phyloP scores from a whole-genome alignment of 37 sponge, comb jelly and placozoan species.

The Diacarnus erythraeanus region DNA sequence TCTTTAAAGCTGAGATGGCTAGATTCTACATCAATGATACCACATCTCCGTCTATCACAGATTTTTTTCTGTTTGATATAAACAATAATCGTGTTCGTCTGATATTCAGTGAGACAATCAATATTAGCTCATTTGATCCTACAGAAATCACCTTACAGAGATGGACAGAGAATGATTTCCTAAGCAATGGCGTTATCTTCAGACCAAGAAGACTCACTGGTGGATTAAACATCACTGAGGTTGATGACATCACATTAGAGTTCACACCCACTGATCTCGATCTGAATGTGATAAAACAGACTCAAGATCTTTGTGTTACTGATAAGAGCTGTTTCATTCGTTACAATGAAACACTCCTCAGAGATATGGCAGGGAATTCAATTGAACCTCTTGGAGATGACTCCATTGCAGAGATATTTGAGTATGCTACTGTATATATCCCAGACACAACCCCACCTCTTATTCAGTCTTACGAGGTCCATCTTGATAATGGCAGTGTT shows the following conservation, averaged over 20 bases:
- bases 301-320: slow-evolving; percentile 42
- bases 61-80: slow-evolving; percentile 73
- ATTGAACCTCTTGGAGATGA: slow-evolving; percentile 30
- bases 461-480: slow-evolving; percentile 56
- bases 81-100: slow-evolving; percentile 48
- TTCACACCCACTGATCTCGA: slow-evolving; percentile 67
- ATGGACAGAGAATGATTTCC: slow-evolving; percentile 70
- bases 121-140: slow-evolving; percentile 88
- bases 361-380: slow-evolving; percentile 86
- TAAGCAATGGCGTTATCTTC: slow-evolving; percentile 20
- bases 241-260: slow-evolving; percentile 75
- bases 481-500: slow-evolving; percentile 79
- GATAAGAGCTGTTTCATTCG: slow-evolving; percentile 67
- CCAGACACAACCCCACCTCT: slow-evolving; percentile 50
- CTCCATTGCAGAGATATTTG: slow-evolving; percentile 20
- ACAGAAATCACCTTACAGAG: slow-evolving; percentile 72
- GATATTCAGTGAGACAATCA: slow-evolving; percentile 79
- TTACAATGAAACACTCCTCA: slow-evolving; percentile 48
- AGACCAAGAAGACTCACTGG: slow-evolving; percentile 63
- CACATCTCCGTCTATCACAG: slow-evolving; percentile 48
- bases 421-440: slow-evolving; percentile 38
- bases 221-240: slow-evolving; percentile 47
- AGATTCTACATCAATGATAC: slow-evolving; percentile 65
- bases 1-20: slow-evolving; percentile 37
- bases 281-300: slow-evolving; percentile 80